Evolutionary conservation across 2,113 vertebrate genomes (phyloP), one percentile per base, ranked within the genome.

Genomic region (Amphiprion percula): DNA sequence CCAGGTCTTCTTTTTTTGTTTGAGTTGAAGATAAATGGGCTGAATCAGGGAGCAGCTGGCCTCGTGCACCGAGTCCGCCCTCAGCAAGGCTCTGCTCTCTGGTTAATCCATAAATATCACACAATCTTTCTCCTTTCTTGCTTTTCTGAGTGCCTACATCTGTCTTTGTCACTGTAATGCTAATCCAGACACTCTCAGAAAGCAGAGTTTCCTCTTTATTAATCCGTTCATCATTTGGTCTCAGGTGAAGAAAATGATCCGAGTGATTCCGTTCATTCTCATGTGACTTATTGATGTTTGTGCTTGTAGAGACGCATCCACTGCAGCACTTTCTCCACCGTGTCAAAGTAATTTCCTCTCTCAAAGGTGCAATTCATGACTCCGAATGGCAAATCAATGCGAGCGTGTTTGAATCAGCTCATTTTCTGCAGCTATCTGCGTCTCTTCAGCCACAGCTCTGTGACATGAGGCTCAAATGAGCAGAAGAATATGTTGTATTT

Each of bases 21-120:
- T 59, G 68, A 63, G 33, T 49, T 63, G 41, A 74, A 76, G 75
- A 87, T 69, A 28, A 86, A 85, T 76, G 52, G 53, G 72, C 58
- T 52, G 67, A 74, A 84, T 87, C 66, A 77, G 60, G 23, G 64
- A 79, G 65, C 90, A 87, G 89, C 83, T 86, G 87, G 77, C 87
- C 83, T 85, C 61, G 60, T 49, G 10, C 74, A 61, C 0, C 4
- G 64, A 19, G 21, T 70, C 69, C 8, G 60, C 71, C 71, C 74
- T 44, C 10, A 87, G 80, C 33, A 4, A 21, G 4, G 80, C 53
- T 86, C 85, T 79, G 79, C 83, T 87, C 81, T 80, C 47, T 59
- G 26, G 80, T 82, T 79, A 74, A 87, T 87, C 69, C 74, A 69
- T 61, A 64, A 74, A 79, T 60, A 85, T 84, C 74, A 74, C 44